phyloP scores from a whole-genome alignment of 2,113 vertebrate species.

The Corythaixoides concolor region DNA sequence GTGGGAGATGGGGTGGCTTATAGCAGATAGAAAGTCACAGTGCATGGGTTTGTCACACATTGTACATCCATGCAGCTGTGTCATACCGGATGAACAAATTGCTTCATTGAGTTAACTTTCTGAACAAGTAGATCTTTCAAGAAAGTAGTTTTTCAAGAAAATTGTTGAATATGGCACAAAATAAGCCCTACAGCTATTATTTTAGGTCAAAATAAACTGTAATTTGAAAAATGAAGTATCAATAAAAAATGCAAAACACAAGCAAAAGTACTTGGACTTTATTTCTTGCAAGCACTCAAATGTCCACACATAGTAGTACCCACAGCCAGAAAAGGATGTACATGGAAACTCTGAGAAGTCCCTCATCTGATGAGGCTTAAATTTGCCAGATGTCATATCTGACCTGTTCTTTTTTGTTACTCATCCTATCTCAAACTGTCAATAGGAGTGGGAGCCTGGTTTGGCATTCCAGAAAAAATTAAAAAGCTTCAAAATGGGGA shows the following conservation, averaged over 20 bases:
- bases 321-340: not conserved
- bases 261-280: not conserved
- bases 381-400: not conserved
- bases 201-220: not conserved
- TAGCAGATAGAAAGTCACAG: slow-evolving; percentile 52
- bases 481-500: not conserved
- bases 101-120: not conserved
- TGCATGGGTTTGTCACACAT: not conserved
- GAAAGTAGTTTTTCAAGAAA: not conserved
- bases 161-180: not conserved
- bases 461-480: not conserved
- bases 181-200: not conserved
- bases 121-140: not conserved
- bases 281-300: not conserved
- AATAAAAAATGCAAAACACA: slow-evolving; percentile 4
- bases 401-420: not conserved
- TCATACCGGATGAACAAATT: not conserved
- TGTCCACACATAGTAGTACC: not conserved
- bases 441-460: not conserved
- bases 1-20: slow-evolving; percentile 67
- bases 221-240: not conserved
- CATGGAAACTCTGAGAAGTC: not conserved
- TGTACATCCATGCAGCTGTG: not conserved
- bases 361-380: not conserved
- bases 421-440: not conserved